Base-by-base conservation (phyloP, 2,797 vertebrate species). In the Pipistrellus pygmaeus region DNA sequence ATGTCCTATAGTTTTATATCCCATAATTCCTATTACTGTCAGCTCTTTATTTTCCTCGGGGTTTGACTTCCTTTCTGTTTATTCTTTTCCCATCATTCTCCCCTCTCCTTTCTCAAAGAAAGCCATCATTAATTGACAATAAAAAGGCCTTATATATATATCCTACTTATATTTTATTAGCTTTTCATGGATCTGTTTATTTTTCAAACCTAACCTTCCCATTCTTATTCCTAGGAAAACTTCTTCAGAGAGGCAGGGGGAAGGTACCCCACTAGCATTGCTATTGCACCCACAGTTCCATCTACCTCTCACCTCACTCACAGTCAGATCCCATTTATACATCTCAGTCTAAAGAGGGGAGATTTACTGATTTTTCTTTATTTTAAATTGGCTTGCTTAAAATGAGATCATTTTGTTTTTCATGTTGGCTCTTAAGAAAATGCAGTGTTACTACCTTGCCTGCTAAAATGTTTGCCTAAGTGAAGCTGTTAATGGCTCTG, bases 91-190 rank as follows among this genome's bases (percentile, higher is more conserved):
- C 14, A 6, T 76, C n/a, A 51, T 27, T 53, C 23, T 30, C 21
- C 8, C 60, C 9, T 25, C 20, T 80, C 66, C 27, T 86, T 86
- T 85, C 80, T 91, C 68, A 72, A 51, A 96, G 38, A 44, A 88
- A 76, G 60, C 5, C 53, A 83, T 25, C 55, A 84, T 82, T 83
- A 73, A 69, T 23, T 73, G 8, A 9, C 13, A 80, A 68, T 69
- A 55, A 69, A 5, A 1, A 46, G 38, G 20, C 32, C 35, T 69
- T 80, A 6, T 18, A 51, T 18, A 51, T 5, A 18, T 57, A 27
- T 93, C 20, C 53, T 86, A 13, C 1, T 89, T 23, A 21, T 23
- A 64, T 60, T 46, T 81, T 68, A 75, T 80, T 44, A 71, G 13
- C 7, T 95, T 84, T 72, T 62, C 12, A 48, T 51, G 23, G 15